Conservation (phyloP, 2,888 invertebrate genomes). For the Xylophagus ater region DNA sequence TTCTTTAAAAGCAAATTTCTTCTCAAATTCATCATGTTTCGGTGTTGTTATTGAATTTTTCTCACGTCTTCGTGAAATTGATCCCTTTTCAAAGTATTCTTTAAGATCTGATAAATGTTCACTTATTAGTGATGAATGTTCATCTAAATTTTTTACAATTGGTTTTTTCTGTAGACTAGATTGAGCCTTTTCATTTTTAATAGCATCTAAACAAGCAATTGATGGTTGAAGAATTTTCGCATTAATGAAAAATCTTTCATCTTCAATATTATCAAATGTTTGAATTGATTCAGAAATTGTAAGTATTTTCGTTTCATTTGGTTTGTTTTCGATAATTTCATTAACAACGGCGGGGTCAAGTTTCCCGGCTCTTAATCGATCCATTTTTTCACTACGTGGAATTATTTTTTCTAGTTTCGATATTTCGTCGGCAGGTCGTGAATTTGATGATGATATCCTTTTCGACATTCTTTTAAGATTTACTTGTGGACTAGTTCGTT, state of each 20-base stretch:
- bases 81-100: slow-evolving; percentile 10
- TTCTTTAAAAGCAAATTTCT: not conserved
- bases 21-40: not conserved
- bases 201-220: slow-evolving; percentile 3
- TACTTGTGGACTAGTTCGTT: not conserved
- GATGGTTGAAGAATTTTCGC: slow-evolving; percentile 11
- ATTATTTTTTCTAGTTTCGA: not conserved
- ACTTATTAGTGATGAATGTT: slow-evolving; percentile 3
- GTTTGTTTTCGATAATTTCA: not conserved
- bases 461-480: not conserved
- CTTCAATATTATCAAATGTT: slow-evolving; percentile 1
- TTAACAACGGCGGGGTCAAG: too few species aligned
- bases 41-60: not conserved
- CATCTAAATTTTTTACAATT: slow-evolving; percentile 2
- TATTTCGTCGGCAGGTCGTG: not conserved
- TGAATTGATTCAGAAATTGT: slow-evolving; percentile 3
- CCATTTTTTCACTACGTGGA: not conserved
- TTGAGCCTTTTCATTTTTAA: not conserved
- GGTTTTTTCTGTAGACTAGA: not conserved
- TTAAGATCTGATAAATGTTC: slow-evolving; percentile 11
- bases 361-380: too few species aligned
- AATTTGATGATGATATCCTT: not conserved
- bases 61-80: slow-evolving; percentile 5
- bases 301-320: not conserved
- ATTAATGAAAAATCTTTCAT: slow-evolving; percentile 8